Base-by-base conservation (phyloP, 2,888 invertebrate species). In the Hydroisotoma schaefferi region DNA sequence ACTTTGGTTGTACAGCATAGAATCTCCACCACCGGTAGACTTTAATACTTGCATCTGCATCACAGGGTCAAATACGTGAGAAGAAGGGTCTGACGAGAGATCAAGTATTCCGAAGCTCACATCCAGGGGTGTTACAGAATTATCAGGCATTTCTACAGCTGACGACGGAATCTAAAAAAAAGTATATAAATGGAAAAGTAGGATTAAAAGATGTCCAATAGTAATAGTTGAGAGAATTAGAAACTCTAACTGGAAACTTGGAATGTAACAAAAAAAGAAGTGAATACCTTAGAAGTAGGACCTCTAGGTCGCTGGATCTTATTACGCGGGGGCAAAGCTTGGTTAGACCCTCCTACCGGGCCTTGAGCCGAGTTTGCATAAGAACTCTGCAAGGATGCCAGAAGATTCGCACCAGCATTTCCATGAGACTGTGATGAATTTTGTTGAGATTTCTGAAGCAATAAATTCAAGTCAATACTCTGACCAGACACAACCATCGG, bases 71-170 rank as follows among this genome's bases (percentile, higher is more conserved):
- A 69, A 69, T 44, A 60, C 57, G 51, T 60, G 55, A 22, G 67
- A 57, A 20, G 72, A 62, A 18, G 57, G 62, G 51, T 82, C 82
- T 52, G 80, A 80, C 65, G 85, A 84, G 74, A 86, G 84, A 73
- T 93, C 93, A 72, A 94, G 81, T 2, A 87, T 92, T 29, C 94
- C 94, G 78, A 95, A 95, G 80, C 94, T 94, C 68, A 95, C 92
- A 80, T 94, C 94, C 72, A 95, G 82, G 68, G 84, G 85, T 62
- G 84, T 86, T 15, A 85, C 80, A 59, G 87, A 81, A 74, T 92
- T 92, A 66, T 90, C 94, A 0, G 95, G 95, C 95, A 95, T 95
- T 80, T 95, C 95, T 38, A 97, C 95, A 23, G 95, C 94, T 59
- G 87, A 87, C 55, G 90, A 83, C 43, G 94, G 95, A 75, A 97